These are phyloP conservation scores for Sycon ciliatum DNA, from an alignment of 37 sponge, comb jelly and placozoan genomes.

Conservation along the genomic window DNA sequence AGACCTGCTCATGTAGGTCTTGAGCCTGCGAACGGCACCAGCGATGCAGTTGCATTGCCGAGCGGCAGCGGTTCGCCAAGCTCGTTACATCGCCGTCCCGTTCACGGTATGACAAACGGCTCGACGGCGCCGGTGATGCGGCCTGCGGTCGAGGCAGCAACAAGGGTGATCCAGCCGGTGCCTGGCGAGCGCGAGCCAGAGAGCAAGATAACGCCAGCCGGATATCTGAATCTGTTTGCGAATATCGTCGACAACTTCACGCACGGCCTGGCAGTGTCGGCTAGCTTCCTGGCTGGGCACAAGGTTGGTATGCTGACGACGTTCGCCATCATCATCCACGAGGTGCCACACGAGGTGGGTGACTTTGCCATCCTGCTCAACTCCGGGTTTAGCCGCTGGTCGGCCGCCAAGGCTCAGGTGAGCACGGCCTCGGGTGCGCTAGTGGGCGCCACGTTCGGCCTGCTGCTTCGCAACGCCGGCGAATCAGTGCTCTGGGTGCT, in stretches of 20 bases:
- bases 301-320: slow-evolving; percentile 72
- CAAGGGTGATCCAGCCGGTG: no score
- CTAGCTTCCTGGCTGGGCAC: slow-evolving; percentile 56
- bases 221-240: slow-evolving; percentile 76
- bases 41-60: no score
- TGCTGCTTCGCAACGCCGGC: slow-evolving; percentile 53
- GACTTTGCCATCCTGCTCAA: slow-evolving; percentile 84
- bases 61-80: no score
- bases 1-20: no score
- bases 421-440: slow-evolving; percentile 69
- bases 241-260: slow-evolving; percentile 86
- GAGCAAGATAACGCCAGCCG: slow-evolving; percentile 31
- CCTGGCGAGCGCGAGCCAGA: no score
- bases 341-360: slow-evolving; percentile 88
- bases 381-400: slow-evolving; percentile 58
- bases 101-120: no score
- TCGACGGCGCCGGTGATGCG: no score
- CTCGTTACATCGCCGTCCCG: no score
- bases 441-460: slow-evolving; percentile 60
- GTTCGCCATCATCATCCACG: slow-evolving; percentile 79
- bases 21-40: no score
- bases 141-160: no score
- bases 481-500: slow-evolving; percentile 60
- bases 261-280: slow-evolving; percentile 81
- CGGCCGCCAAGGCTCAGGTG: slow-evolving; percentile 71